Percentiles rank a stretch among this genome's conserved stretches.
Conservation (phyloP, 1,140 invertebrate species). For the Sinella curviseta region DNA sequence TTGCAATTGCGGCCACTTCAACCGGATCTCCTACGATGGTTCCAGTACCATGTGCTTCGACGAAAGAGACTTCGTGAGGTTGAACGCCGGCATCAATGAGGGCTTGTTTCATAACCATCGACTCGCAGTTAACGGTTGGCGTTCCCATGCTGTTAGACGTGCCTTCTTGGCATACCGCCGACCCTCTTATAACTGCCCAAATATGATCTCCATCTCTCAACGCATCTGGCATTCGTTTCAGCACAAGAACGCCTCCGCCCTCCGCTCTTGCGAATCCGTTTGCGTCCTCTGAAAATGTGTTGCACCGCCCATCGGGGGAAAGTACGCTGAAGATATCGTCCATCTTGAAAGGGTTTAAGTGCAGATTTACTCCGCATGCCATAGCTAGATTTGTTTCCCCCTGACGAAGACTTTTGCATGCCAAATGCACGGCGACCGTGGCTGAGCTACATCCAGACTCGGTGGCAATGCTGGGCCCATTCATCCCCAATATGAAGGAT, state of each 20-base stretch:
- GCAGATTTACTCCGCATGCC: constrained; percentile 36
- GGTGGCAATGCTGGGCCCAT: background rate
- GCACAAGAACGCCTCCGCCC: constrained; percentile 1
- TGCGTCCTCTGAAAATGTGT: background rate
- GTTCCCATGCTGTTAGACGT: background rate
- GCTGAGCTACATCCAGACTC: constrained; percentile 34
- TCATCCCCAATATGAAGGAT: constrained; percentile 35
- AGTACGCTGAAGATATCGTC: background rate
- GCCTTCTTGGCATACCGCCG: background rate
- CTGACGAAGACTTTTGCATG: constrained; percentile 30
- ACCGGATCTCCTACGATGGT: constrained; percentile 8
- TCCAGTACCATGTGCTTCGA: constrained; percentile 13
- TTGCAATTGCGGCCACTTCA: constrained; percentile 1
- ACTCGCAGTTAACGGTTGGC: background rate
- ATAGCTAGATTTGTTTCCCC: constrained; percentile 30
- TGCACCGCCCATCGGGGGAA: background rate
- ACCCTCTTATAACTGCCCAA: background rate
- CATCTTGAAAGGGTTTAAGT: constrained; percentile 5
- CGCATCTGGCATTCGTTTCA: background rate
- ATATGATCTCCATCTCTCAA: background rate
- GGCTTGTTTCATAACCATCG: background rate
- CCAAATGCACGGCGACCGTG: constrained; percentile 31
- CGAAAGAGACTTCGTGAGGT: background rate
- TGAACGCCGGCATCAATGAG: background rate
- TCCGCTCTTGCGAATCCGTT: constrained; percentile 5